These are phyloP conservation scores for Silurus lanzhouensis DNA, from an alignment of 2,797 vertebrate species.

Conservation along the genomic window DNA sequence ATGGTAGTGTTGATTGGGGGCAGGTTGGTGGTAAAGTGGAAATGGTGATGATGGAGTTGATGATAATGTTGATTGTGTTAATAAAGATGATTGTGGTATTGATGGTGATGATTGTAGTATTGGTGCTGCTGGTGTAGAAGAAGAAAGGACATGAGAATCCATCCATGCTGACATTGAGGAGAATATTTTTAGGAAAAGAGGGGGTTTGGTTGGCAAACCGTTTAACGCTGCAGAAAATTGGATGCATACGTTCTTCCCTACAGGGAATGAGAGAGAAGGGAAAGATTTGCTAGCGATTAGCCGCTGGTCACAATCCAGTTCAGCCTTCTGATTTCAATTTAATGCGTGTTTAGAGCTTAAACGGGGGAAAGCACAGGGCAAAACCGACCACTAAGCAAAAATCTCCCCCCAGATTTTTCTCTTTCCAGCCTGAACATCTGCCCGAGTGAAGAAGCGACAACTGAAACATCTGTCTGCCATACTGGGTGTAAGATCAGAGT, in stretches of 20 bases:
- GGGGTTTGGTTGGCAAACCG: neutral
- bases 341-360: slow-evolving; percentile 72
- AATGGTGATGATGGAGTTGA: neutral
- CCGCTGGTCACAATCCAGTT: slow-evolving; percentile 66
- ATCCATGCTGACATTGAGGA: neutral
- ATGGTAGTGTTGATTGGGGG: neutral
- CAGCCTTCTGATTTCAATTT: slow-evolving; percentile 71
- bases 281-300: slow-evolving; percentile 70
- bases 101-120: neutral
- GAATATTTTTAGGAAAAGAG: neutral
- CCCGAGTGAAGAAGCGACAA: slow-evolving; percentile 50
- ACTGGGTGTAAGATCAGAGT: slow-evolving; percentile 35
- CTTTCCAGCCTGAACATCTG: slow-evolving; percentile 63
- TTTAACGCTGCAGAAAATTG: slow-evolving; percentile 51
- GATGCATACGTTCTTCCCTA: slow-evolving; percentile 46
- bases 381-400: slow-evolving; percentile 31
- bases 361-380: slow-evolving; percentile 56
- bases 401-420: slow-evolving; percentile 32
- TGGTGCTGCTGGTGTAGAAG: neutral
- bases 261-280: slow-evolving; percentile 18
- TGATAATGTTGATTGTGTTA: neutral
- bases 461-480: slow-evolving; percentile 59
- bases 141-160: neutral
- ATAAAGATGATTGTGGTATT: neutral
- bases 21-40: neutral